phyloP scores from a whole-genome alignment of 2,797 vertebrate species.

The Sarcophilus harrisii region DNA sequence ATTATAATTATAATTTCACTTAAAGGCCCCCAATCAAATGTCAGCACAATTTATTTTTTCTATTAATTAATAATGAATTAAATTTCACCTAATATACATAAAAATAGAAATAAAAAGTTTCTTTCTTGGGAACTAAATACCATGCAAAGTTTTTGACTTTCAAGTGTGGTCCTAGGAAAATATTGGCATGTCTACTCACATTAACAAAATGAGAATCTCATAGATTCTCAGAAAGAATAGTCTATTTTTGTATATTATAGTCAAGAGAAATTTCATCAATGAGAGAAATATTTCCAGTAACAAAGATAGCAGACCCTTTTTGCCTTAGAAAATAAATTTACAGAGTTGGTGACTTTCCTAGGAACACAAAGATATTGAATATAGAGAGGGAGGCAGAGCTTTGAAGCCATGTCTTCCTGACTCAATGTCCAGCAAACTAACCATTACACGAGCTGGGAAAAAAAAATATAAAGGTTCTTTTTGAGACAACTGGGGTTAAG shows the following conservation, averaged over 20 bases:
- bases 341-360: background rate
- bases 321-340: background rate
- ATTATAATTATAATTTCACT: background rate
- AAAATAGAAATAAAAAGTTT: background rate
- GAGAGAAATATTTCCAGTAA: background rate
- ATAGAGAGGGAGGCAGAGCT: background rate
- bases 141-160: background rate
- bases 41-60: background rate
- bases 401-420: background rate
- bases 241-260: background rate
- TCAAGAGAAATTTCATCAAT: background rate
- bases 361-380: background rate
- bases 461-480: too few relatives aligned
- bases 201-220: background rate
- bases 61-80: background rate
- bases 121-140: conserved; percentile 5
- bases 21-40: background rate
- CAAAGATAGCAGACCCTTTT: background rate
- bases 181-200: background rate
- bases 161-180: background rate
- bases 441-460: background rate
- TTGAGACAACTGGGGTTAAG: too few relatives aligned
- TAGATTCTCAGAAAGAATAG: background rate
- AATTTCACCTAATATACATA: background rate
- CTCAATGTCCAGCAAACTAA: background rate